Percentiles rank a stretch among this genome's conserved stretches.
Conservation (phyloP, 2,113 vertebrate genomes). For the Taxidea taxus region DNA sequence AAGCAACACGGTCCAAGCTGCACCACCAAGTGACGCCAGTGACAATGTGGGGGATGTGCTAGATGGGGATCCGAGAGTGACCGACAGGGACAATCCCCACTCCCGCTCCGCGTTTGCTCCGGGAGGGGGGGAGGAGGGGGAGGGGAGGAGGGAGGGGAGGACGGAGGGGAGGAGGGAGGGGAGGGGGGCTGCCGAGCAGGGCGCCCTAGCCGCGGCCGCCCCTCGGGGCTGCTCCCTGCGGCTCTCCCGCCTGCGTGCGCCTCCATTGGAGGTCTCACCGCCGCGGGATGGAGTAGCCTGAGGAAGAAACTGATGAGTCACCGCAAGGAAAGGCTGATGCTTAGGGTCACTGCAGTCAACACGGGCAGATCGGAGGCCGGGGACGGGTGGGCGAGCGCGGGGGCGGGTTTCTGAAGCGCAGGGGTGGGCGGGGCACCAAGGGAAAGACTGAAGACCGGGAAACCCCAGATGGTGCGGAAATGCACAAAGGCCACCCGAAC, state of each 20-base stretch:
- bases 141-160: too few relatives aligned
- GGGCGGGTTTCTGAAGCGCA: not conserved
- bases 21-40: not conserved
- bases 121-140: too few relatives aligned
- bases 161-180: not conserved
- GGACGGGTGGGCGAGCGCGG: not conserved
- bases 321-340: not conserved
- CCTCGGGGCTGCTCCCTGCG: not conserved
- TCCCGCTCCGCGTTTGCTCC: not conserved
- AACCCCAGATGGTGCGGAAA: not conserved
- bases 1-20: slow-evolving; percentile 19
- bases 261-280: slow-evolving; percentile 12
- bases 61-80: not conserved
- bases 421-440: not conserved
- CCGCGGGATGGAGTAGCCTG: not conserved
- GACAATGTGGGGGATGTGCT: not conserved
- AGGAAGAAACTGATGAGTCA: slow-evolving; percentile 41
- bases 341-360: not conserved
- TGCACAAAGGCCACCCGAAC: not conserved
- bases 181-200: not conserved
- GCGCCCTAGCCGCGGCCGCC: not conserved
- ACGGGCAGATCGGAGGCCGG: not conserved
- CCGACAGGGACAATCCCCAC: not conserved
- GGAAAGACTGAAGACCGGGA: not conserved
- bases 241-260: not conserved